Evolutionary conservation across 2,113 vertebrate genomes (phyloP).

Genomic region (Syrrhaptes paradoxus): DNA sequence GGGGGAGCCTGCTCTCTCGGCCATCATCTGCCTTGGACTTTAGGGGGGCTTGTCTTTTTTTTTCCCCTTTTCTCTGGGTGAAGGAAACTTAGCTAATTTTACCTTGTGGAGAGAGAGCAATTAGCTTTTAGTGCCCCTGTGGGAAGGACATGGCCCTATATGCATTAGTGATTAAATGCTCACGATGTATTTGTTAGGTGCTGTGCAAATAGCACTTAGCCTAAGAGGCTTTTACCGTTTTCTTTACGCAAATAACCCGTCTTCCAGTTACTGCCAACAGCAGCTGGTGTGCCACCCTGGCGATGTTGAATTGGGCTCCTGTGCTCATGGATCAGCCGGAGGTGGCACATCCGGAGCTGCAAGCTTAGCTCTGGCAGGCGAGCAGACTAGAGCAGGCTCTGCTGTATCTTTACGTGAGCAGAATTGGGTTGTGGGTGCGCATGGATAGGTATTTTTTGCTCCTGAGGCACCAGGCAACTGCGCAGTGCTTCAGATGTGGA

Average conservation of each 20-base stretch:
- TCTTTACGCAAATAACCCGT: neutral
- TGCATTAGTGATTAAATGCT: neutral
- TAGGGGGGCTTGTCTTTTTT: neutral
- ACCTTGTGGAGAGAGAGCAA: neutral
- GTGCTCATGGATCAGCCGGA: neutral
- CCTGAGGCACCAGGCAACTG: slow-evolving; percentile 27
- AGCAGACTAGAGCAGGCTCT: neutral
- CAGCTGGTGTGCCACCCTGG: neutral
- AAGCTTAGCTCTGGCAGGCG: neutral
- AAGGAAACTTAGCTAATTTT: neutral
- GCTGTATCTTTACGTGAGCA: slow-evolving; percentile 29
- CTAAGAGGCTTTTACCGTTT: neutral
- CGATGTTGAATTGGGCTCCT: neutral
- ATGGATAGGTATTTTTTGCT: slow-evolving; percentile 5
- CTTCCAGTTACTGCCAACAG: neutral
- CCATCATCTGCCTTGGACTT: neutral
- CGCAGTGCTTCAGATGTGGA: neutral
- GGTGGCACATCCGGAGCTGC: neutral
- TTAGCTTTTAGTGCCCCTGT: neutral
- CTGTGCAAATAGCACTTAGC: neutral
- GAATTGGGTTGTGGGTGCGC: slow-evolving; percentile 28
- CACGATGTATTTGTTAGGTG: neutral
- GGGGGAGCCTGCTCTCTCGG: neutral
- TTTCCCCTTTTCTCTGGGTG: neutral
- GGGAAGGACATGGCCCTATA: neutral